Evolutionary conservation across 2,888 invertebrate genomes (phyloP).

Genomic region (Ichneumoninae sp.): DNA sequence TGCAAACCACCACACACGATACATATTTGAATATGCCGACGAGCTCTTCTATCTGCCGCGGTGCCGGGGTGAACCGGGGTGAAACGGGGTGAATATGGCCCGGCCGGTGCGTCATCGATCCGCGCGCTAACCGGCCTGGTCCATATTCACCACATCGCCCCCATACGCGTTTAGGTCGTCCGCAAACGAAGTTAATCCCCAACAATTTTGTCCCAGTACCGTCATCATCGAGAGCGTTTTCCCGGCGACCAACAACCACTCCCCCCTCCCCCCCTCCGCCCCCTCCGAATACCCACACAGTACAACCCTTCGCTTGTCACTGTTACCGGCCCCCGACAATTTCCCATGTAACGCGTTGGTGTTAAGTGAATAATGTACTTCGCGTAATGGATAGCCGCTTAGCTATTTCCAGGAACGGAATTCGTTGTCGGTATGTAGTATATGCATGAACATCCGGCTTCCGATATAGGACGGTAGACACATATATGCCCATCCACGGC

Average conservation of each 20-base stretch:
- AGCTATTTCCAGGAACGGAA: slow-evolving; percentile 64
- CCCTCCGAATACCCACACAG: slow-evolving; percentile 16
- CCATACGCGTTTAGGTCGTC: slow-evolving; percentile 25
- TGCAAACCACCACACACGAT: slow-evolving; percentile 38
- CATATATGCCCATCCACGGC: background rate
- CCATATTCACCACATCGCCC: background rate
- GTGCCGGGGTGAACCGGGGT: background rate
- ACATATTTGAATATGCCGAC: slow-evolving; percentile 36
- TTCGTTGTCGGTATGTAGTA: slow-evolving; percentile 59
- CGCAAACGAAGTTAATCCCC: slow-evolving; percentile 61
- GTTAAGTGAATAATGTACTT: slow-evolving; percentile 68
- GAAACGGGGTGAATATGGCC: background rate
- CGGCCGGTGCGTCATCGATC: background rate
- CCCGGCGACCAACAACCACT: slow-evolving; percentile 20
- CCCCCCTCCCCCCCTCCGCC: slow-evolving; percentile 6
- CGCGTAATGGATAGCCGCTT: slow-evolving; percentile 67
- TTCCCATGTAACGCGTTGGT: slow-evolving; percentile 50
- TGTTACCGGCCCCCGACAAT: slow-evolving; percentile 4
- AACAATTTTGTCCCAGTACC: slow-evolving; percentile 59
- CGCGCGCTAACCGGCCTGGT: background rate
- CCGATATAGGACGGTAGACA: background rate
- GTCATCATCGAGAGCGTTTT: slow-evolving; percentile 53
- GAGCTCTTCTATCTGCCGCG: background rate
- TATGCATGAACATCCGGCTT: slow-evolving; percentile 13
- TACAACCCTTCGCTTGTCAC: slow-evolving; percentile 37